These are phyloP conservation scores for Netelia virgata DNA, from an alignment of 2,888 invertebrate species.

Conservation along the genomic window DNA sequence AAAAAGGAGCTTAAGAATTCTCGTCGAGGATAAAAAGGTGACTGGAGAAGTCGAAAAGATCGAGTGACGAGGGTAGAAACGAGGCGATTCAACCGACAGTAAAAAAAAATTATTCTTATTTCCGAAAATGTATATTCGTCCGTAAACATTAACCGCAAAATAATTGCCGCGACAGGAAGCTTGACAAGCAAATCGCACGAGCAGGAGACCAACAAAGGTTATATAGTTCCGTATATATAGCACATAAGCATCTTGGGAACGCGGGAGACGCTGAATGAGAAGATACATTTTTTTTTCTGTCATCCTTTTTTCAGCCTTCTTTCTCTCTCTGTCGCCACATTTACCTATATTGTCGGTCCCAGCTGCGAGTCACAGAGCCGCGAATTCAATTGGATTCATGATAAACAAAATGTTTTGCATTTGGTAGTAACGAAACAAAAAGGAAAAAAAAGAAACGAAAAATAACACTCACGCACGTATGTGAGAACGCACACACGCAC, in stretches of 20 bases:
- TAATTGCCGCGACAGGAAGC: neutral
- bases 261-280: conserved; percentile 61
- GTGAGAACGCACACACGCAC: conserved; percentile 22
- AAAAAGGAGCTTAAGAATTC: no score
- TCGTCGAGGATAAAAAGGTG: no score
- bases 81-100: neutral
- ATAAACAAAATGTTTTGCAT: conserved; percentile 78
- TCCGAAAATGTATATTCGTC: neutral
- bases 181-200: conserved; percentile 53
- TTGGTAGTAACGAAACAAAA: conserved; percentile 68
- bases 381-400: conserved; percentile 77
- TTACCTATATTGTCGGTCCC: conserved; percentile 79
- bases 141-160: neutral
- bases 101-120: neutral
- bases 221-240: conserved; percentile 48
- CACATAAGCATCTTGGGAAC: conserved; percentile 53
- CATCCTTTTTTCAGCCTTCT: conserved; percentile 25
- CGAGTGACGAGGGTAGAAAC: neutral
- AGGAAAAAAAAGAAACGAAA: conserved; percentile 57
- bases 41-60: no score
- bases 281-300: conserved; percentile 51
- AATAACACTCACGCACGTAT: conserved; percentile 58
- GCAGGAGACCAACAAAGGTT: conserved; percentile 58
- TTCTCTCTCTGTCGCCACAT: conserved; percentile 41
- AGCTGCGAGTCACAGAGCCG: conserved; percentile 77